Evolutionary conservation across 1,140 invertebrate species (phyloP), one percentile per base, ranked within the genome.

Genomic region (Ostrea denselamellosa): DNA sequence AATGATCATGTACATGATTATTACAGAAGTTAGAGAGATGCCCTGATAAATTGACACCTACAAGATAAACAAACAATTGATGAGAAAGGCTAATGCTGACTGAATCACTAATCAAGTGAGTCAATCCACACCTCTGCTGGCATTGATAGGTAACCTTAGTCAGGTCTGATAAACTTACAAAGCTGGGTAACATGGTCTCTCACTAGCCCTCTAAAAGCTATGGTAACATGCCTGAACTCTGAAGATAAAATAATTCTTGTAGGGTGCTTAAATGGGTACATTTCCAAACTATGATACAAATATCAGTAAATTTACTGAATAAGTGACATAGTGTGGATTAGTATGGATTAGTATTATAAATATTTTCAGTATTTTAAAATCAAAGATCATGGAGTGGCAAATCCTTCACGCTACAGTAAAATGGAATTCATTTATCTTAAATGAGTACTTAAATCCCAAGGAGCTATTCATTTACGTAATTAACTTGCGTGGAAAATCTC

Each of bases 61-160:
- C 68, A 77, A 34, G 68, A 77, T 77, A 77, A 77, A 77, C 68
- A 77, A 77, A 28, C 25, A 77, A 34, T 28, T 77, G 68, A 77
- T 77, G 68, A 25, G 22, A 14, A 77, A 14, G 10, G 68, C 25
- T 28, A 77, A 77, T 77, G 28, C 25, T 34, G 14, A 77, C 68
- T 77, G 68, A 77, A 28, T 77, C 68, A 77, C 25, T 28, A 17
- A 25, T n/a, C 8, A 4, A 28, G 68, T 77, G 68, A 77, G 68
- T 77, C 68, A 77, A 77, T 34, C 28, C 68, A 77, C 68, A 77
- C 28, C 68, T 77, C 25, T 10, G 14, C 68, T 62, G 56, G 56
- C 56, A 19, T 14, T n/a, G 5, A 62, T n/a, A 62, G 8, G 68
- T 14, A 14, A 10, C 68, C 25, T 12, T 14, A 77, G 68, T 77